Conservation (phyloP, 2,797 vertebrate species). For the Anas bahamensis region DNA sequence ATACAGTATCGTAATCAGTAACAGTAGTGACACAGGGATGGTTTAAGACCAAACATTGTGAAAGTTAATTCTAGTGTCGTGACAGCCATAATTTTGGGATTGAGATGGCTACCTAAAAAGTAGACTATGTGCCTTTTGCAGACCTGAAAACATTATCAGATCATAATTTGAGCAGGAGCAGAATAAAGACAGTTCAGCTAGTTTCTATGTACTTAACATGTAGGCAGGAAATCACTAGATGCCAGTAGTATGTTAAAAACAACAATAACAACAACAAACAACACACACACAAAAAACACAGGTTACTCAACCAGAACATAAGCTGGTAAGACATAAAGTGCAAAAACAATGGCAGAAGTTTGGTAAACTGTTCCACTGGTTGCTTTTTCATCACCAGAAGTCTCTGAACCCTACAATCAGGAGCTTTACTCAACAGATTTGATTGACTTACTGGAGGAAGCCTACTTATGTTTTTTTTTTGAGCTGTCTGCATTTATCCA, state of each 20-base stretch:
- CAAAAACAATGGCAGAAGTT: neutral
- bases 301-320: neutral
- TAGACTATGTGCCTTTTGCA: neutral
- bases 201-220: neutral
- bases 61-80: neutral
- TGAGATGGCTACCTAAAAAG: neutral
- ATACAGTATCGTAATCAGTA: neutral
- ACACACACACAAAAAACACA: neutral
- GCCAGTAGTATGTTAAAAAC: neutral
- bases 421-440: neutral
- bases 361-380: neutral
- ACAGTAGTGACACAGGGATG: neutral
- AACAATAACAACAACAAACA: neutral
- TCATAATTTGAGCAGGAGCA: neutral
- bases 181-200: neutral
- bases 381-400: neutral
- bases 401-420: neutral
- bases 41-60: neutral
- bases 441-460: neutral
- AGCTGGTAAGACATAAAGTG: neutral
- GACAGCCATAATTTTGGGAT: neutral
- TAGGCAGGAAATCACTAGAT: neutral
- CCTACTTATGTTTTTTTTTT: neutral
- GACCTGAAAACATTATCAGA: neutral
- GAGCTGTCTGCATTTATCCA: neutral